These are phyloP conservation scores for Mastacembelus armatus DNA, from an alignment of 2,797 vertebrate species.

Conservation along the genomic window DNA sequence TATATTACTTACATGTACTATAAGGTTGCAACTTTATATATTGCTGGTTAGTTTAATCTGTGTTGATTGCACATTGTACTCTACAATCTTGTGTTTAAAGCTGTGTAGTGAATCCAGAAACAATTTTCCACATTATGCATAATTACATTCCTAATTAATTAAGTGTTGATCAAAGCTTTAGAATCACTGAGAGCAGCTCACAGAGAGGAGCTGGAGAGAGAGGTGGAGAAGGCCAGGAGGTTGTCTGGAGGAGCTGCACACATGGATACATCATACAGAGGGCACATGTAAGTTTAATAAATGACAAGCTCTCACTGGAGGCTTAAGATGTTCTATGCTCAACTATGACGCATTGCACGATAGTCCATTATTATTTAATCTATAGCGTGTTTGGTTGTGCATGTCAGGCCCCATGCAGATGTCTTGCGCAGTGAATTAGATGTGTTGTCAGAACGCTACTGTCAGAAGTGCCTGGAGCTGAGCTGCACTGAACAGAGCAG, in stretches of 20 bases:
- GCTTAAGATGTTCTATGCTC: conserved; percentile 38
- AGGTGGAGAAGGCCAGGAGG: conserved; percentile 84
- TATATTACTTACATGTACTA: too few relatives aligned
- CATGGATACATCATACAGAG: conserved; percentile 78
- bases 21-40: too few relatives aligned
- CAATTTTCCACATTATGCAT: background rate
- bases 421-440: conserved; percentile 89
- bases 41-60: too few relatives aligned
- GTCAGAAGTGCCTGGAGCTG: conserved; percentile 92
- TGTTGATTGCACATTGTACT: too few relatives aligned
- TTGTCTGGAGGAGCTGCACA: conserved; percentile 77
- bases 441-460: conserved; percentile 90
- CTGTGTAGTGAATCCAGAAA: background rate
- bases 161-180: conserved; percentile 81
- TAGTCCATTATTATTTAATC: conserved; percentile 10
- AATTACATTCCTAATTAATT: background rate
- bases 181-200: conserved; percentile 90
- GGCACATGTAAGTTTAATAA: conserved; percentile 85
- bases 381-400: conserved; percentile 41
- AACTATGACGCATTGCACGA: conserved; percentile 12
- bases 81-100: conserved; percentile 3
- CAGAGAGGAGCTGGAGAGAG: conserved; percentile 87
- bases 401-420: conserved; percentile 84
- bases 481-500: conserved; percentile 83
- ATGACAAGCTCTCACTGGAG: conserved; percentile 22